Percentiles rank a stretch among this genome's conserved stretches.
phyloP scores from a whole-genome alignment of 2,113 vertebrate genomes.

The Octodon degus region DNA sequence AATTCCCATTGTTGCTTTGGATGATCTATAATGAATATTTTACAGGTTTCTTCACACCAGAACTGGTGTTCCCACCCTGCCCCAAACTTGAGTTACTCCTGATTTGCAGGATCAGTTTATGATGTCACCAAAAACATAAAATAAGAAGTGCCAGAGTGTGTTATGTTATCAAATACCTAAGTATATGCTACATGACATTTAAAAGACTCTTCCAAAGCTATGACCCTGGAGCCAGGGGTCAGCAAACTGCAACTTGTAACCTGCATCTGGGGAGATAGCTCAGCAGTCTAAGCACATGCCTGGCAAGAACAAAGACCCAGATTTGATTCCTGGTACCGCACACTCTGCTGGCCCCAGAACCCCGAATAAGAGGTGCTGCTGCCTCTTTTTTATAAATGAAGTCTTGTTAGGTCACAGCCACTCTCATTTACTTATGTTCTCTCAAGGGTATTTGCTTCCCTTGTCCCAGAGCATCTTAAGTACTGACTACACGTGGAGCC shows the following conservation, averaged over 20 bases:
- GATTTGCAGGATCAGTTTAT: slow-evolving; percentile 4
- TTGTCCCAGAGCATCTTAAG: neutral
- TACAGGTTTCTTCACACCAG: neutral
- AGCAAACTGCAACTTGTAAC: neutral
- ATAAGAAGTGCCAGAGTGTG: neutral
- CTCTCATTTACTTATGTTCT: neutral
- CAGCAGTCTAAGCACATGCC: no score
- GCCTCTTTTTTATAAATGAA: neutral
- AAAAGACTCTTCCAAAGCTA: neutral
- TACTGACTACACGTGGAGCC: neutral
- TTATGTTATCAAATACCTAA: neutral
- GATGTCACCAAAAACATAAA: neutral
- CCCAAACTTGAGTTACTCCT: neutral
- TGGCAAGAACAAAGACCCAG: no score
- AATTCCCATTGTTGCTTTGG: neutral
- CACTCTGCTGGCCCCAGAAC: no score
- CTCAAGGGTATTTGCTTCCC: neutral
- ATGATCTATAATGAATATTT: neutral
- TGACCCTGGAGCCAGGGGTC: accelerated
- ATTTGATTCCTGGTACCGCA: no score
- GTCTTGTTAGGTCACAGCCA: accelerated
- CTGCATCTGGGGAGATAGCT: neutral
- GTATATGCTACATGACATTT: neutral
- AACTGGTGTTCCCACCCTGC: neutral
- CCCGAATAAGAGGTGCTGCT: no score